These are phyloP conservation scores for Diuraphis noxia DNA, from an alignment of 1,140 invertebrate genomes.

Conservation along the genomic window DNA sequence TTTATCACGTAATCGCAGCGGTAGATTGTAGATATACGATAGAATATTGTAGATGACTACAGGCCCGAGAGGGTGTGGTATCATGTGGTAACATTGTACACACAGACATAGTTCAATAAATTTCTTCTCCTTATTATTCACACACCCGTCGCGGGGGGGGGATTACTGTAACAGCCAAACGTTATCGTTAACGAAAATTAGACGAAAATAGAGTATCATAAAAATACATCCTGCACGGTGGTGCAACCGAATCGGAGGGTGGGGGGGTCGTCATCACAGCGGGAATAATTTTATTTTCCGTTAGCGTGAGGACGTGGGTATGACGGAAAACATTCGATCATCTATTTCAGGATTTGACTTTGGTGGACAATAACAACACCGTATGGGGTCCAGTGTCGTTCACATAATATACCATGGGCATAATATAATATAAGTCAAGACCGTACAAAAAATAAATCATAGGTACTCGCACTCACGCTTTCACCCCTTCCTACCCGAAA, in stretches of 20 bases:
- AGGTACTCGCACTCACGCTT: neutral
- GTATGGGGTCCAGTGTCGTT: neutral
- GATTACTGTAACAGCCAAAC: neutral
- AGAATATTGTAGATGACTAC: neutral
- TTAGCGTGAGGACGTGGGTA: neutral
- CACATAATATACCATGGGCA: neutral
- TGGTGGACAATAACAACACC: neutral
- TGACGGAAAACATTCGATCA: neutral
- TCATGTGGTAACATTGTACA: neutral
- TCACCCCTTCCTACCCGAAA: neutral
- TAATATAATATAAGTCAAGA: neutral
- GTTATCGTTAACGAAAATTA: neutral
- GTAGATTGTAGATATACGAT: neutral
- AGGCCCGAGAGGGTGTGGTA: neutral
- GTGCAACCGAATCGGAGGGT: too few relatives aligned
- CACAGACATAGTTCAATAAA: neutral
- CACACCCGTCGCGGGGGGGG: neutral
- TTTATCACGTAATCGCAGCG: neutral
- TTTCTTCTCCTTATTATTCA: neutral
- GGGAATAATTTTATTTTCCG: neutral
- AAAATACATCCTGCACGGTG: neutral
- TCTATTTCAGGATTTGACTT: neutral
- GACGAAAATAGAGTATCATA: neutral
- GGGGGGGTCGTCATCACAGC: too few relatives aligned
- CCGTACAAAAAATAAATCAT: neutral